A percentile compares a stretch with the other conserved stretches of the same genome.
These are phyloP conservation scores for Diploptera punctata DNA, from an alignment of 2,888 invertebrate genomes.

Conservation along the genomic window DNA sequence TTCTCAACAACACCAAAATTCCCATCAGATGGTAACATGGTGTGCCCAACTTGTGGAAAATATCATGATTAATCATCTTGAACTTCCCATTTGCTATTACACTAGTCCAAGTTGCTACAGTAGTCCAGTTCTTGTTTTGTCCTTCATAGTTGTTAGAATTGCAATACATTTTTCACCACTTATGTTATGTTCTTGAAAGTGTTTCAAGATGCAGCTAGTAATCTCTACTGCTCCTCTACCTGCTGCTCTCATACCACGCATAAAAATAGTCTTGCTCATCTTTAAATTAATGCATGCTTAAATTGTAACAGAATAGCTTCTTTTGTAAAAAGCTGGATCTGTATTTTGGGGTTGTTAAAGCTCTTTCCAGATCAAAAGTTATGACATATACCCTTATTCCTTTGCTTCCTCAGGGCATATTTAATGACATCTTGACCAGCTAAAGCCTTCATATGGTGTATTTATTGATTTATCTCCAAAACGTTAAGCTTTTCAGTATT, in stretches of 20 bases:
- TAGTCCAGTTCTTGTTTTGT: conserved; percentile 14
- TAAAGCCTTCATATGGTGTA: neutral
- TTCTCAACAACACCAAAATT: no score
- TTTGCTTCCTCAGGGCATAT: neutral
- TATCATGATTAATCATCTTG: no score
- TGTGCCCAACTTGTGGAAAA: no score
- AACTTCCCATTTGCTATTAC: no score
- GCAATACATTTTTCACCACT: neutral
- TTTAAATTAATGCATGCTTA: neutral
- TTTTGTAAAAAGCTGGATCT: neutral
- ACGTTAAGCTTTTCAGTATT: neutral
- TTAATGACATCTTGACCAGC: conserved; percentile 13
- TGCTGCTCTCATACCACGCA: neutral
- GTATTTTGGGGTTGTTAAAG: neutral
- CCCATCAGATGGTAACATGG: no score
- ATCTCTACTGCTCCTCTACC: conserved; percentile 1
- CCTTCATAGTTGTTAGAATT: neutral
- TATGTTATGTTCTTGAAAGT: neutral
- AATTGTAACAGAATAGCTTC: neutral
- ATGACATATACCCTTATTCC: neutral
- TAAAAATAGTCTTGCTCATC: neutral
- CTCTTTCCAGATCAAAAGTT: neutral
- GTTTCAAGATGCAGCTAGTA: neutral
- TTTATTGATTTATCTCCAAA: neutral
- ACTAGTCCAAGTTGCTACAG: neutral